Conservation (phyloP, 2,888 invertebrate genomes). For the Torymus texanus region DNA sequence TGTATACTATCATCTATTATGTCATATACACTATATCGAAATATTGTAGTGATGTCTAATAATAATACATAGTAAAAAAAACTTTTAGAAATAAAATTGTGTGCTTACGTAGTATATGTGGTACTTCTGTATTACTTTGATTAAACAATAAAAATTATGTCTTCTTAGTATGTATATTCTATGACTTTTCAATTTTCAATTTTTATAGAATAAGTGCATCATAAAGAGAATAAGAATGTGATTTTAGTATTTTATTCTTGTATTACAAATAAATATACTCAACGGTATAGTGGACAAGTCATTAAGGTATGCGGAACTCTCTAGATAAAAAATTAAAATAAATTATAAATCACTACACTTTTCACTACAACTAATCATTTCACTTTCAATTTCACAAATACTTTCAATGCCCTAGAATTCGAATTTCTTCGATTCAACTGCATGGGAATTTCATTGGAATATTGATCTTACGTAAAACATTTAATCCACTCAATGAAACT, state of each 20-base stretch:
- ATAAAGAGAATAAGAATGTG: conserved; percentile 7
- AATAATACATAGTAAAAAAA: conserved; percentile 4
- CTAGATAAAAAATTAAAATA: neutral
- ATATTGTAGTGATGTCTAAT: neutral
- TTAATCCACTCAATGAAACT: too few species aligned
- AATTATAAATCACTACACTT: conserved; percentile 11
- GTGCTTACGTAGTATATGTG: conserved; percentile 1
- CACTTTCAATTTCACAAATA: conserved; percentile 6
- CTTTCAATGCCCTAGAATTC: neutral
- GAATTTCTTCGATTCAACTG: conserved; percentile 16
- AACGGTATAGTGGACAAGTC: conserved; percentile 11
- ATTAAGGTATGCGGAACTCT: neutral
- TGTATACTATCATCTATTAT: neutral
- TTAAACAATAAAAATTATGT: conserved; percentile 20
- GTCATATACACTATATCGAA: neutral
- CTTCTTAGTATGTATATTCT: neutral
- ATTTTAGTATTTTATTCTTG: neutral
- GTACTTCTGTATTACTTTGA: neutral
- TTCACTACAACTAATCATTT: conserved; percentile 6
- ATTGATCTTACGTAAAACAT: neutral
- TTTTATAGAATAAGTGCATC: neutral
- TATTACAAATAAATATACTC: conserved; percentile 1
- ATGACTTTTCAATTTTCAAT: neutral
- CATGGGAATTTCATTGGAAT: conserved; percentile 2
- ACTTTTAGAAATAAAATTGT: neutral